Percentiles rank a stretch among this genome's conserved stretches.
Conservation (phyloP, 2,113 vertebrate genomes). For the Heterotilapia buettikoferi region DNA sequence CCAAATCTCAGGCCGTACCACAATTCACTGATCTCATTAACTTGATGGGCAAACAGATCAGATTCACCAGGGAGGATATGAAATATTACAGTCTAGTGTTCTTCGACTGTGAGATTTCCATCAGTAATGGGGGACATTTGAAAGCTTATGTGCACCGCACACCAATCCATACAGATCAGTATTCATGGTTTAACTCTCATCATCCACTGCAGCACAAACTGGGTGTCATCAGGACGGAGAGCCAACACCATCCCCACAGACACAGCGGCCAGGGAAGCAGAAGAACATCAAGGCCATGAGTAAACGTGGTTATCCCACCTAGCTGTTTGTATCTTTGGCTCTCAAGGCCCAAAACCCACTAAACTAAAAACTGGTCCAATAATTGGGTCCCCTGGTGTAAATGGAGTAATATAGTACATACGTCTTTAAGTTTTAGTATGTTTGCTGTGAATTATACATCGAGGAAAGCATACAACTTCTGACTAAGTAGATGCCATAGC, state of each 20-base stretch:
- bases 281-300: background rate
- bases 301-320: background rate
- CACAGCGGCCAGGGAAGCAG: background rate
- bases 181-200: background rate
- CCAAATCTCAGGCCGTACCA: background rate
- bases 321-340: background rate
- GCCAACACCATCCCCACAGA: background rate
- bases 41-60: background rate
- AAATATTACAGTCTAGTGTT: background rate
- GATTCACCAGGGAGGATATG: background rate
- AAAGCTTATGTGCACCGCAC: background rate
- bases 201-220: background rate
- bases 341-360: background rate
- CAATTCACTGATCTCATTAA: background rate
- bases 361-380: background rate
- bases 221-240: fast-evolving
- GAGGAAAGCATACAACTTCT: background rate
- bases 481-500: background rate
- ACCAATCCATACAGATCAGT: background rate
- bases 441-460: background rate
- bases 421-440: background rate
- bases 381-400: background rate
- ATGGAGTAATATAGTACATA: background rate
- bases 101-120: background rate
- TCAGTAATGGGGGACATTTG: background rate